Evolutionary conservation across 2,797 vertebrate species (phyloP).

Genomic region (Danio albolineatus): DNA sequence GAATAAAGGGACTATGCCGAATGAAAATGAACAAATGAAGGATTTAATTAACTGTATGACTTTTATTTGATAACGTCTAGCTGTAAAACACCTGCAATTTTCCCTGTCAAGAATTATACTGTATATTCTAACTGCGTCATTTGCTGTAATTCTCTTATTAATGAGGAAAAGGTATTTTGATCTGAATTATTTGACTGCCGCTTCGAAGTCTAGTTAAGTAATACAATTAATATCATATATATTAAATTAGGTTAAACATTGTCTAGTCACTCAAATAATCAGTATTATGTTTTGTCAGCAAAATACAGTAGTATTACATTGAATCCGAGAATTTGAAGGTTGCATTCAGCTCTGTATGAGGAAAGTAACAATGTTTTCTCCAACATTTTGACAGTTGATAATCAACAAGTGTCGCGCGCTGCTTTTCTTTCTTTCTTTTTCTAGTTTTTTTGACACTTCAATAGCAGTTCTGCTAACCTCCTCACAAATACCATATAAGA

Average conservation of each 20-base stretch:
- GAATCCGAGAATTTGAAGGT: constrained; percentile 36
- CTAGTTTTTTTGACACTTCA: constrained; percentile 77
- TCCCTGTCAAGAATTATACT: neutral
- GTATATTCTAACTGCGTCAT: neutral
- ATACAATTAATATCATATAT: too few species aligned
- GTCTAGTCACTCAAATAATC: neutral
- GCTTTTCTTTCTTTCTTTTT: constrained; percentile 75
- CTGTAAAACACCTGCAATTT: neutral
- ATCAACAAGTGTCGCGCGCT: constrained; percentile 81
- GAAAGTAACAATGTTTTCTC: constrained; percentile 46
- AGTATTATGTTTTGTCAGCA: constrained; percentile 23
- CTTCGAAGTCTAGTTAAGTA: neutral
- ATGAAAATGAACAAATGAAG: too few species aligned
- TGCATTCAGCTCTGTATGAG: constrained; percentile 57
- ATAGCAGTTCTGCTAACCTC: constrained; percentile 81
- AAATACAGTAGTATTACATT: constrained; percentile 25
- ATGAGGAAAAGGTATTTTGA: too few species aligned
- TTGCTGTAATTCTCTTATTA: neutral
- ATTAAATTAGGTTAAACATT: too few species aligned
- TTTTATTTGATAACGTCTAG: neutral
- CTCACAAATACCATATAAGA: constrained; percentile 79
- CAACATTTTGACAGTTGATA: constrained; percentile 77
- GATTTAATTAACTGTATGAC: neutral
- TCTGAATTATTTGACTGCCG: neutral
- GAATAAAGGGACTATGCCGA: too few species aligned